Percentiles rank a stretch among this genome's conserved stretches.
phyloP scores from a whole-genome alignment of 1,140 invertebrate genomes.

The Macrotrachela quadricornifera region DNA sequence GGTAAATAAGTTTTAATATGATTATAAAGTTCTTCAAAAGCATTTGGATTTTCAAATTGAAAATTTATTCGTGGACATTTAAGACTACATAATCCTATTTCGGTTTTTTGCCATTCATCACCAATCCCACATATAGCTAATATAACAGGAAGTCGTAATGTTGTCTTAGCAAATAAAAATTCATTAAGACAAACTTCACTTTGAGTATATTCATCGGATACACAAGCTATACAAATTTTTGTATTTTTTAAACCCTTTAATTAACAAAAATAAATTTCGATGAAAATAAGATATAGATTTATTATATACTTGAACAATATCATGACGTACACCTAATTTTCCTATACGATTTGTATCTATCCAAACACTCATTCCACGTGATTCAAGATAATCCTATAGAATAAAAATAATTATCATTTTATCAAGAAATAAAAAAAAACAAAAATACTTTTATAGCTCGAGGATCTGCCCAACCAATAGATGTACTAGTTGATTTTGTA shows the following conservation, averaged over 20 bases:
- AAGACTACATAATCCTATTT: conserved; percentile 20
- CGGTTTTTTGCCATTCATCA: conserved; percentile 3
- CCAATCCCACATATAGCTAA: neutral
- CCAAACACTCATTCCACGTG: conserved; percentile 19
- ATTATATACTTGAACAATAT: neutral
- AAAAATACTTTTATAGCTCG: conserved; percentile 13
- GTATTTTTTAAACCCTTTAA: neutral
- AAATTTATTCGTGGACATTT: conserved; percentile 19
- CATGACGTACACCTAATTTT: neutral
- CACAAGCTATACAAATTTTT: conserved; percentile 1
- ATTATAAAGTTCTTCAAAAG: conserved; percentile 11
- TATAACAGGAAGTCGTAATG: neutral
- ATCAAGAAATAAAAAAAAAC: too few species aligned
- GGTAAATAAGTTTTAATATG: conserved; percentile 12
- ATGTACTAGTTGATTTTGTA: neutral
- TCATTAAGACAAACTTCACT: conserved; percentile 15
- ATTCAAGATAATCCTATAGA: conserved; percentile 11
- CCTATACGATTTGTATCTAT: conserved; percentile 21
- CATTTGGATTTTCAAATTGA: conserved; percentile 16
- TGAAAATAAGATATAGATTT: neutral
- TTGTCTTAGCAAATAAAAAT: neutral
- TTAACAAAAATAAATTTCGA: neutral
- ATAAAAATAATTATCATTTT: too few species aligned
- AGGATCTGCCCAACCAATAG: conserved; percentile 23
- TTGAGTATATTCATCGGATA: conserved; percentile 15